These are phyloP conservation scores for Aurelia sp. DNA, from an alignment of 30 jellyfish, hydroid and myxozoan genomes.

Conservation along the genomic window DNA sequence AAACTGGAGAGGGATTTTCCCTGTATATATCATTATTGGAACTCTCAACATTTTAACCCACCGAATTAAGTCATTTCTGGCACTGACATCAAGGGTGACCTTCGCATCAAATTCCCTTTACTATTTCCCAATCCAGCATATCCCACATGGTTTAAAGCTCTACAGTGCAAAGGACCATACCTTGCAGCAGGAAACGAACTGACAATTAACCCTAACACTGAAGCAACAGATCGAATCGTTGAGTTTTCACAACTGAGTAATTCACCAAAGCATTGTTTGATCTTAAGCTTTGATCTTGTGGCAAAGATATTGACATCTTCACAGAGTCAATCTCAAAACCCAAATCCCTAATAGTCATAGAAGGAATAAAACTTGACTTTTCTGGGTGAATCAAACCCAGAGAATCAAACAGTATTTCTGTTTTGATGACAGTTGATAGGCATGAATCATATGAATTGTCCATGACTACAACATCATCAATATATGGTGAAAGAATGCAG, in stretches of 20 bases:
- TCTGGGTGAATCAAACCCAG: slow-evolving; percentile 10
- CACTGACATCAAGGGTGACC: background rate
- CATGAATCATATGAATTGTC: background rate
- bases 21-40: background rate
- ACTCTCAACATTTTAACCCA: slow-evolving; percentile 27
- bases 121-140: slow-evolving; percentile 9
- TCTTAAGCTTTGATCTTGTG: too few species aligned
- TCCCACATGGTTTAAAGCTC: slow-evolving; percentile 38
- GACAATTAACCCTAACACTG: background rate
- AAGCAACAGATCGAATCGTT: too few species aligned
- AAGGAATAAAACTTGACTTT: slow-evolving; percentile 5
- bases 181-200: slow-evolving; percentile 38
- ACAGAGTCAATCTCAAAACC: background rate
- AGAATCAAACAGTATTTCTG: background rate
- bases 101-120: slow-evolving; percentile 19
- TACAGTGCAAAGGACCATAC: slow-evolving; percentile 45
- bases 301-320: too few species aligned
- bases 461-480: slow-evolving; percentile 10
- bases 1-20: background rate
- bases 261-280: too few species aligned
- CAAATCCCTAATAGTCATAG: background rate
- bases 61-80: slow-evolving; percentile 37
- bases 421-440: background rate
- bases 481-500: too few species aligned
- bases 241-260: too few species aligned